These are phyloP conservation scores for Heliocidaris erythrogramma DNA, from an alignment of 35 echinoderm and acorn worm species.

Conservation along the genomic window DNA sequence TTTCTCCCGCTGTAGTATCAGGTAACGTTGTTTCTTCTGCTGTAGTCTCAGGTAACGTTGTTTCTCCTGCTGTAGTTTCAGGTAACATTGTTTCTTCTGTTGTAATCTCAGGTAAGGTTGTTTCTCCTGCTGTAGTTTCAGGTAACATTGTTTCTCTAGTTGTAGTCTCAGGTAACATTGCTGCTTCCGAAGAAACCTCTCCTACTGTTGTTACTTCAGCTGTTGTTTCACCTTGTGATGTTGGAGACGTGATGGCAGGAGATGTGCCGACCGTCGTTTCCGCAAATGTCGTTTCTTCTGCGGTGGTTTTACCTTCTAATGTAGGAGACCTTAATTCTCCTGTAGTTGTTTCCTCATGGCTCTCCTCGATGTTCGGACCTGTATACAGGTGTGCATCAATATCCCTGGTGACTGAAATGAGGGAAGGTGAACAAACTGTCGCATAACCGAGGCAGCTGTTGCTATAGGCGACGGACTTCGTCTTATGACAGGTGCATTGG, in stretches of 20 bases:
- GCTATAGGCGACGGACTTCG: neutral
- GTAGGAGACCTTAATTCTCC: neutral
- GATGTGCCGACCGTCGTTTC: no score
- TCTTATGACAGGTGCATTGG: constrained; percentile 5
- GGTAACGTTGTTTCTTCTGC: neutral
- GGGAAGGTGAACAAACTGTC: neutral
- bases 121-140: neutral
- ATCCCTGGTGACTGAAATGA: neutral
- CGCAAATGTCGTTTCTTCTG: neutral
- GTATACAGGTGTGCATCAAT: neutral
- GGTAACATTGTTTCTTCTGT: neutral
- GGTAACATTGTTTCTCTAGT: neutral
- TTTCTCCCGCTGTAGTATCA: neutral
- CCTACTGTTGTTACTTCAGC: neutral
- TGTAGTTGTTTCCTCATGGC: neutral
- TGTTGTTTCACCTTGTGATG: no score
- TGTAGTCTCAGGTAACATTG: neutral
- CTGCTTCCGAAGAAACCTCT: neutral
- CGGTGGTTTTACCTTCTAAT: neutral
- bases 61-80: neutral
- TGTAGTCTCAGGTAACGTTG: neutral
- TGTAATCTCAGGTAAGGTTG: neutral
- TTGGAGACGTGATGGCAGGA: no score
- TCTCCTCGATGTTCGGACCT: neutral
- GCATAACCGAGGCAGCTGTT: neutral